Evolutionary conservation across 2,888 invertebrate species (phyloP), one percentile per base, ranked within the genome.

Genomic region (Harmothoe impar): DNA sequence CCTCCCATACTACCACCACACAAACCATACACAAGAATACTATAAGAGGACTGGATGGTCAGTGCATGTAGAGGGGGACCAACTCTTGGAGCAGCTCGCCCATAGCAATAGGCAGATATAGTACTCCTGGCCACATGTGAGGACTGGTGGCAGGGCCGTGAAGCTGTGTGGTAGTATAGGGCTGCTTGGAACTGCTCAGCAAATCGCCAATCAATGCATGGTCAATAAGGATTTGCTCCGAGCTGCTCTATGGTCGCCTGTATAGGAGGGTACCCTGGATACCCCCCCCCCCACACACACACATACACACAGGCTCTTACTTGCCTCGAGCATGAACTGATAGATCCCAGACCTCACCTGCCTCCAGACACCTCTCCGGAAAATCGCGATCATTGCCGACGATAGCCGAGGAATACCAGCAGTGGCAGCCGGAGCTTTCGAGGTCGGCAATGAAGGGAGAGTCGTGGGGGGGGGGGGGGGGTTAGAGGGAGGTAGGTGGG

Each of bases 361-460:
- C 23, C 81, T 35, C 81, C 81, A 81, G 81, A 81, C 43, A 81
- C 35, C 23, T 81, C 10, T 43, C 81, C 33, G 81, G 81, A 81
- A 43, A 81, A 43, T 43, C 81, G n/a, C n/a, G 81, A 81, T 81
- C 81, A 81, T 43, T 81, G 81, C 81, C 35, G 35, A 81, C 31
- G 81, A 81, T 81, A 35, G 29, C 72, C 72, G 72, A 25, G 15
- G 72, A 25, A 72, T 72, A 25, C 72, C 31, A 72, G 72, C 15
- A 72, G 0, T 15, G 5, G 72, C 72, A 43, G 43, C 3, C 43
- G n/a, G n/a, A 43, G 43, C 10, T 62, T 3, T 43, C 3, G 43
- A 43, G 43, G 62, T 62, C n/a, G n/a, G n/a, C n/a, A n/a, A n/a
- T n/a, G n/a, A n/a, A n/a, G n/a, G n/a, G n/a, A n/a, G n/a, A n/a